phyloP scores from a whole-genome alignment of 2,797 vertebrate genomes.

The Falco peregrinus region DNA sequence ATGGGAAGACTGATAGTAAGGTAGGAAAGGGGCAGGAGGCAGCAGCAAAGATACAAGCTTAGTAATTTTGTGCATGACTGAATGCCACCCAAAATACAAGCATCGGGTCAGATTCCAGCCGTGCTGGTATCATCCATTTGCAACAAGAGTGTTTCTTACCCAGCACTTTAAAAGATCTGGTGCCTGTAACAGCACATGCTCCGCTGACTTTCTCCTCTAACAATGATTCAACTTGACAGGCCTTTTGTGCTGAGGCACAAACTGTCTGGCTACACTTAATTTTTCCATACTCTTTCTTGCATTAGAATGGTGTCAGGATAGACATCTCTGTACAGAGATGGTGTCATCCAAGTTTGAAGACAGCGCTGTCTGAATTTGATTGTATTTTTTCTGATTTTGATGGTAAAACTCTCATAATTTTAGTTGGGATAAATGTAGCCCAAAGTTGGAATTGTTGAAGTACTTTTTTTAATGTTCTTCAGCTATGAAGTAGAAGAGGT shows the following conservation, averaged over 20 bases:
- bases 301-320: neutral
- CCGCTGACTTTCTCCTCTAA: neutral
- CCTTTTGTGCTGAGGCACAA: neutral
- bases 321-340: neutral
- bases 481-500: neutral
- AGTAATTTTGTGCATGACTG: neutral
- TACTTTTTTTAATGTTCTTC: neutral
- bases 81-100: neutral
- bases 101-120: neutral
- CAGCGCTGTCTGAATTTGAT: neutral
- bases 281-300: neutral
- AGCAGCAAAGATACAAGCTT: neutral
- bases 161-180: neutral
- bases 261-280: neutral
- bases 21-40: neutral
- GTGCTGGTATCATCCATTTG: neutral
- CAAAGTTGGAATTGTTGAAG: neutral
- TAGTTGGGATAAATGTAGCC: neutral
- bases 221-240: neutral
- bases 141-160: neutral
- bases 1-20: neutral
- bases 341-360: neutral
- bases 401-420: neutral
- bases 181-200: neutral
- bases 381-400: neutral